These are phyloP conservation scores for Verasper variegatus DNA, from an alignment of 2,113 vertebrate genomes.

Conservation along the genomic window DNA sequence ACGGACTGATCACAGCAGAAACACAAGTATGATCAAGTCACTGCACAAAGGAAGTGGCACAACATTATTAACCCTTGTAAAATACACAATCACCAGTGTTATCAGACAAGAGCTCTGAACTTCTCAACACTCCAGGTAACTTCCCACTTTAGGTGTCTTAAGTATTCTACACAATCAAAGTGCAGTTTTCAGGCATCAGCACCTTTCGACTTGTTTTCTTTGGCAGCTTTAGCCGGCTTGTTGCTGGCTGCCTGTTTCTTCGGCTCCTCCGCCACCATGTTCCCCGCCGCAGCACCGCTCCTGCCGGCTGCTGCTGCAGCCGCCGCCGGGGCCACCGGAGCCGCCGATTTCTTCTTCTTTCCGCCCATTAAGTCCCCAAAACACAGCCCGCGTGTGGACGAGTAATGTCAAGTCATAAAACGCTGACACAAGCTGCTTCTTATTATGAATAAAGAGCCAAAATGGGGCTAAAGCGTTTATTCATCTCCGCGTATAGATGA, in stretches of 20 bases:
- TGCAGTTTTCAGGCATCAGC: background rate
- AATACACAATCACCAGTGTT: background rate
- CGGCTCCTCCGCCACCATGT: conserved; percentile 71
- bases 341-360: conserved; percentile 89
- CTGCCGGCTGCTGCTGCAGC: conserved; percentile 44
- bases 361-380: conserved; percentile 85
- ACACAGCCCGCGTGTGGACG: background rate
- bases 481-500: background rate
- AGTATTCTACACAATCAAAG: background rate
- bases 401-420: conserved; percentile 8
- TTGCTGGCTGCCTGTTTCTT: conserved; percentile 74
- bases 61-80: too few species aligned
- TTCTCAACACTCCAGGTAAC: background rate
- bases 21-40: background rate
- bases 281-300: conserved; percentile 70
- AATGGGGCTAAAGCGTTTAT: background rate
- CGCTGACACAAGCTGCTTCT: accelerated
- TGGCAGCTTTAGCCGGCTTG: conserved; percentile 62
- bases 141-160: background rate
- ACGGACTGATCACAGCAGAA: background rate
- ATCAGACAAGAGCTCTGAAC: background rate
- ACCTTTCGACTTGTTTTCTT: conserved; percentile 82
- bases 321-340: conserved; percentile 47
- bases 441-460: background rate
- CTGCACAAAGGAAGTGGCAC: background rate